Conservation (phyloP, 2,888 invertebrate genomes). For the Buathra laborator region DNA sequence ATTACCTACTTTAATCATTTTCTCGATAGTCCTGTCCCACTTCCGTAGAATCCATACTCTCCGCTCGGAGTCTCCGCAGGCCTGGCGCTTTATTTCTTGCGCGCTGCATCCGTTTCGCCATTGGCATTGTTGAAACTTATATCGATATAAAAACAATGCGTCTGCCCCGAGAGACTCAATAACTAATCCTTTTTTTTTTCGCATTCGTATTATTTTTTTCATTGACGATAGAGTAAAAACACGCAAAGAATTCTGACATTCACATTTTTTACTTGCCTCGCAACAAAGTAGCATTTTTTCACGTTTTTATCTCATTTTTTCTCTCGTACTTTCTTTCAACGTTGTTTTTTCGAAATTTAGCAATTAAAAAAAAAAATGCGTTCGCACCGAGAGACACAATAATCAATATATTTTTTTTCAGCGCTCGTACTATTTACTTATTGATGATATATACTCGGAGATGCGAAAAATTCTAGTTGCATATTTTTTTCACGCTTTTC, state of each 20-base stretch:
- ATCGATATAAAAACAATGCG: neutral
- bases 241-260: too few species aligned
- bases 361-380: neutral
- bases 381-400: neutral
- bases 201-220: neutral
- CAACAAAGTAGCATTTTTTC: too few species aligned
- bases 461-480: neutral
- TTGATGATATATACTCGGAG: neutral
- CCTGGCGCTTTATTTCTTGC: neutral
- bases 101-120: too few species aligned
- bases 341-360: neutral
- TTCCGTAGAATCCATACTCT: constrained; percentile 65
- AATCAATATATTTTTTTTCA: neutral
- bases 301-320: too few species aligned
- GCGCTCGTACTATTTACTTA: neutral
- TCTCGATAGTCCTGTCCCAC: constrained; percentile 27
- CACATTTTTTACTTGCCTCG: neutral
- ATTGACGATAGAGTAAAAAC: neutral
- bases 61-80: neutral
- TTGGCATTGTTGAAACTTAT: neutral
- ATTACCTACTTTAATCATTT: neutral
- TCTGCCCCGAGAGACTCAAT: constrained; percentile 25
- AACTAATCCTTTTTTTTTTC: too few species aligned
- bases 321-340: neutral
- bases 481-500: neutral